Percentiles rank a stretch among this genome's conserved stretches.
These are phyloP conservation scores for Nixonia krombeini DNA, from an alignment of 1,140 invertebrate species.

Conservation along the genomic window DNA sequence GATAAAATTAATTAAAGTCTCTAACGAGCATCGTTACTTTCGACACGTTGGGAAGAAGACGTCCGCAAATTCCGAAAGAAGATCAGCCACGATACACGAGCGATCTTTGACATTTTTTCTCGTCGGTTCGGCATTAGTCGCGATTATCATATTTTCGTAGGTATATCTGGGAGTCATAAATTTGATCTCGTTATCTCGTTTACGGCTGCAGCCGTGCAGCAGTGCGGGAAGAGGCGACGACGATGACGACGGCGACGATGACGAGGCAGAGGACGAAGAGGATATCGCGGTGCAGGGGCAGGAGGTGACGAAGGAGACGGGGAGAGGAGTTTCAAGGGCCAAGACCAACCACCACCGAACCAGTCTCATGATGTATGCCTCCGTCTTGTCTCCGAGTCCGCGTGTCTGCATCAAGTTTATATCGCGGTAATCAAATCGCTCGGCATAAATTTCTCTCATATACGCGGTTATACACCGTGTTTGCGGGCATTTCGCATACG, in stretches of 20 bases:
- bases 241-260: too few relatives aligned
- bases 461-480: conserved; percentile 61
- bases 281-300: conserved; percentile 41
- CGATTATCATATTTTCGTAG: conserved; percentile 70
- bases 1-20: conserved; percentile 44
- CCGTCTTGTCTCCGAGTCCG: conserved; percentile 63
- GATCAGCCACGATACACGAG: conserved; percentile 36
- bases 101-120: conserved; percentile 46
- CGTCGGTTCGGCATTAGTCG: conserved; percentile 64
- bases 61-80: conserved; percentile 24
- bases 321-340: conserved; percentile 40
- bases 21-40: conserved; percentile 40
- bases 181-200: conserved; percentile 73
- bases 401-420: conserved; percentile 67
- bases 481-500: conserved; percentile 48
- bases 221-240: conserved; percentile 48
- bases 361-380: conserved; percentile 69
- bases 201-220: conserved; percentile 59
- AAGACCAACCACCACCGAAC: conserved; percentile 48
- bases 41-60: conserved; percentile 12
- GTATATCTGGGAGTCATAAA: conserved; percentile 68
- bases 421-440: conserved; percentile 71
- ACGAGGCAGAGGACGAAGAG: conserved; percentile 35
- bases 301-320: conserved; percentile 51
- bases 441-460: conserved; percentile 68